These are phyloP conservation scores for Caenorhabditis sp. DNA, from an alignment of 2,888 invertebrate genomes.

Conservation along the genomic window DNA sequence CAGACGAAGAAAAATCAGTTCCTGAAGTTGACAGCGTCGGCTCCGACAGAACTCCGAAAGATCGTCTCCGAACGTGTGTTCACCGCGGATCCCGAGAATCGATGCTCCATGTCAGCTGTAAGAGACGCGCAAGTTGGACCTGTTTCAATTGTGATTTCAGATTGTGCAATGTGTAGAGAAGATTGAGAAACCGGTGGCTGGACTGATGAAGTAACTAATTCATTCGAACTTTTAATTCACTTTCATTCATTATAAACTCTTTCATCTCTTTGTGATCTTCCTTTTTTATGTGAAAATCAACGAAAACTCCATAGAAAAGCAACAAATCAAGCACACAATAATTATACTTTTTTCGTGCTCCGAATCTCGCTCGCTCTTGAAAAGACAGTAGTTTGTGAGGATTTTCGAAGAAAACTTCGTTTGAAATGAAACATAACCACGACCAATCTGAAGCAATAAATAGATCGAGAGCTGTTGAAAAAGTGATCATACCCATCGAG, in stretches of 20 bases:
- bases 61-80: constrained; percentile 37
- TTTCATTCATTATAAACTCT: too few species aligned
- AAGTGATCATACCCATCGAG: constrained; percentile 55
- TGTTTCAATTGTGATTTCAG: not conserved
- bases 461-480: too few species aligned
- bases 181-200: constrained; percentile 36
- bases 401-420: constrained; percentile 22
- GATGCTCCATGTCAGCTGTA: constrained; percentile 43
- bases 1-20: constrained; percentile 46
- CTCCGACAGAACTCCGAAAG: constrained; percentile 31
- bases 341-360: constrained; percentile 7
- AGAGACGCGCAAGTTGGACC: not conserved
- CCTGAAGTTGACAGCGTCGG: constrained; percentile 26
- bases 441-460: constrained; percentile 37
- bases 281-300: too few species aligned
- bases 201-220: too few species aligned
- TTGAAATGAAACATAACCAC: constrained; percentile 43
- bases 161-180: constrained; percentile 35
- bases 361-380: constrained; percentile 19
- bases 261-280: too few species aligned
- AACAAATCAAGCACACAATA: not conserved
- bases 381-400: constrained; percentile 4
- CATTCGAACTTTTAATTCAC: too few species aligned
- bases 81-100: constrained; percentile 50
- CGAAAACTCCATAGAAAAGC: not conserved